Evolutionary conservation across 2,888 invertebrate species (phyloP).

Genomic region (Altica lythri): DNA sequence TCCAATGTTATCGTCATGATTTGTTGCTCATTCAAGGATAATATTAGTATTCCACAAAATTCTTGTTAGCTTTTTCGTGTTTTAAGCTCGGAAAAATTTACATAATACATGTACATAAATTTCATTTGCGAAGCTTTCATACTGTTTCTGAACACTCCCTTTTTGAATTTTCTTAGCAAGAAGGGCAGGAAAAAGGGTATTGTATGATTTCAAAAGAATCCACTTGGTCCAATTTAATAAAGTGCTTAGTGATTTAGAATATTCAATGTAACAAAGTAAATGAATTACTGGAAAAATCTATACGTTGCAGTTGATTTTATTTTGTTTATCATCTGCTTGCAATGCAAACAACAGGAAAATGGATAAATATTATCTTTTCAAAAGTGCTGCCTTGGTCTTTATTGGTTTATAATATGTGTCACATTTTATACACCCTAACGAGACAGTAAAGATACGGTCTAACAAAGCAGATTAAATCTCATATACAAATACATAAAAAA

Average conservation of each 20-base stretch:
- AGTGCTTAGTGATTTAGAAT: conserved; percentile 18
- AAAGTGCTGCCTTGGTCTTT: neutral
- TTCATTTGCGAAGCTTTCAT: conserved; percentile 28
- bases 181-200: conserved; percentile 25
- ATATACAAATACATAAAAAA: too few species aligned
- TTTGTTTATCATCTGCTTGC: neutral
- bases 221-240: conserved; percentile 20
- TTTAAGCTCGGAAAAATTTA: conserved; percentile 26
- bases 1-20: conserved; percentile 21
- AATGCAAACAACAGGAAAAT: neutral
- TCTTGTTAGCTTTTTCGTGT: conserved; percentile 28
- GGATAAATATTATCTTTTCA: conserved; percentile 5
- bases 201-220: conserved; percentile 24
- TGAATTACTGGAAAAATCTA: too few species aligned
- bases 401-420: too few species aligned
- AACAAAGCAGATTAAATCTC: too few species aligned
- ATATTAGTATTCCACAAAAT: conserved; percentile 28
- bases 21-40: conserved; percentile 26
- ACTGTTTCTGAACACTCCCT: conserved; percentile 26
- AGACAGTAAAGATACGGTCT: too few species aligned
- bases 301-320: neutral
- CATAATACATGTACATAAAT: conserved; percentile 32
- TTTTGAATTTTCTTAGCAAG: conserved; percentile 22
- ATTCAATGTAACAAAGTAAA: neutral
- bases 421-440: too few species aligned